phyloP scores from a whole-genome alignment of 1,140 invertebrate species.

The Drosophila mayri region DNA sequence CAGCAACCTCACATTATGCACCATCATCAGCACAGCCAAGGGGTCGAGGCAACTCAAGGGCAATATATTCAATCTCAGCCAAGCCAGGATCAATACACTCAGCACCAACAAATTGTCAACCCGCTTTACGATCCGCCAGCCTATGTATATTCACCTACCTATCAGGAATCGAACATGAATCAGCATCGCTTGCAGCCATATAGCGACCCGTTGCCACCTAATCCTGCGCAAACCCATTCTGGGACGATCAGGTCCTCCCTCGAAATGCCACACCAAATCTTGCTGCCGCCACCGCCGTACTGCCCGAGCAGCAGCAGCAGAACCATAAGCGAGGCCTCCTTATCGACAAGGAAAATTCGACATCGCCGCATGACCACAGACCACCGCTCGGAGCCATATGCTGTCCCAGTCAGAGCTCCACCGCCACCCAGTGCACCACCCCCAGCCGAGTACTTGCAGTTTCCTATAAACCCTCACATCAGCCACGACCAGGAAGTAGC shows the following conservation, averaged over 20 bases:
- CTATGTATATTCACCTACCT: slow-evolving; percentile 12
- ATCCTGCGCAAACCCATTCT: slow-evolving; percentile 6
- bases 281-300: slow-evolving; percentile 7
- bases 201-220: slow-evolving; percentile 30
- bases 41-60: not conserved
- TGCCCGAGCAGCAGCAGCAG: slow-evolving; percentile 6
- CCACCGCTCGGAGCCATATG: slow-evolving; percentile 3
- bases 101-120: not conserved
- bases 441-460: not conserved
- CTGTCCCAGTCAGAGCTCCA: not conserved
- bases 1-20: slow-evolving; percentile 24
- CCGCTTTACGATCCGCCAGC: slow-evolving; percentile 15
- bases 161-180: slow-evolving; percentile 10
- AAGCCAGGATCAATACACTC: not conserved
- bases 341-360: not conserved
- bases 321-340: not conserved
- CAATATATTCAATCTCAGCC: slow-evolving; percentile 7
- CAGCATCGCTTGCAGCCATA: slow-evolving; percentile 42
- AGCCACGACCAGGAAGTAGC: slow-evolving; percentile 7
- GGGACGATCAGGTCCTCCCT: not conserved
- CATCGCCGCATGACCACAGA: slow-evolving; percentile 5
- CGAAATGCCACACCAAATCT: slow-evolving; percentile 2
- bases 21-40: slow-evolving; percentile 3
- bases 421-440: slow-evolving; percentile 1
- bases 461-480: not conserved